Evolutionary conservation across 2,113 vertebrate species (phyloP).

Genomic region (Dinomys branickii): DNA sequence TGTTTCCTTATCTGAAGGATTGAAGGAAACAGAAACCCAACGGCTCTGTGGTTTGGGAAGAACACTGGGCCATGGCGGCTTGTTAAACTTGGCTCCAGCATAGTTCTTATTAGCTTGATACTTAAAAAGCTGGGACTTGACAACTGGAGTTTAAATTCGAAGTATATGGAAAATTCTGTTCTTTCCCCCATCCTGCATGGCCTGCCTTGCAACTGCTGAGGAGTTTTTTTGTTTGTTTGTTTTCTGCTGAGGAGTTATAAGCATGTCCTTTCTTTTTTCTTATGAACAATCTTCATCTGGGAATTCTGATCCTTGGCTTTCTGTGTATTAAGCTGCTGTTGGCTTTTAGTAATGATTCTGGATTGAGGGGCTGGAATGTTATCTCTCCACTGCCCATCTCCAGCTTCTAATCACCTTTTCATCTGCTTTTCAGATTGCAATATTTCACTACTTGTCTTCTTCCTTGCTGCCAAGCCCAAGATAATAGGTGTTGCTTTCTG

Average conservation of each 20-base stretch:
- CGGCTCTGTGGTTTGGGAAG: slow-evolving; percentile 98
- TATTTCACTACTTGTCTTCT: slow-evolving; percentile 87
- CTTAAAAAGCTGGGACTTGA: slow-evolving; percentile 90
- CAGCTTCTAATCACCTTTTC: slow-evolving; percentile 93
- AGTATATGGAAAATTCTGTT: slow-evolving; percentile 88
- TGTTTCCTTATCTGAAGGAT: slow-evolving; percentile 94
- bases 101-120: slow-evolving; percentile 93
- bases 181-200: slow-evolving; percentile 91
- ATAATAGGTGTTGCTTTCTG: slow-evolving; percentile 84
- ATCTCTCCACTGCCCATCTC: slow-evolving; percentile 98
- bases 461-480: slow-evolving; percentile 91
- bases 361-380: slow-evolving; percentile 94
- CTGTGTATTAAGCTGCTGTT: slow-evolving; percentile 91
- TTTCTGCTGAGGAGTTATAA: slow-evolving; percentile 88
- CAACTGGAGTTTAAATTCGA: slow-evolving; percentile 92
- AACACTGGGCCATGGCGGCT: slow-evolving; percentile 97
- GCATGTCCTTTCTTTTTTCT: slow-evolving; percentile 90
- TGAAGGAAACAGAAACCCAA: slow-evolving; percentile 95
- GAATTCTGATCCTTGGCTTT: slow-evolving; percentile 92
- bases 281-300: slow-evolving; percentile 88
- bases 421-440: slow-evolving; percentile 85
- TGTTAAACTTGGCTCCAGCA: slow-evolving; percentile 98
- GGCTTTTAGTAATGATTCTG: slow-evolving; percentile 91
- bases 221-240: too few relatives aligned
- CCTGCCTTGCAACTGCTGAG: slow-evolving; percentile 92